phyloP scores from a whole-genome alignment of 1,140 invertebrate genomes.

The Drosophila mojavensis region DNA sequence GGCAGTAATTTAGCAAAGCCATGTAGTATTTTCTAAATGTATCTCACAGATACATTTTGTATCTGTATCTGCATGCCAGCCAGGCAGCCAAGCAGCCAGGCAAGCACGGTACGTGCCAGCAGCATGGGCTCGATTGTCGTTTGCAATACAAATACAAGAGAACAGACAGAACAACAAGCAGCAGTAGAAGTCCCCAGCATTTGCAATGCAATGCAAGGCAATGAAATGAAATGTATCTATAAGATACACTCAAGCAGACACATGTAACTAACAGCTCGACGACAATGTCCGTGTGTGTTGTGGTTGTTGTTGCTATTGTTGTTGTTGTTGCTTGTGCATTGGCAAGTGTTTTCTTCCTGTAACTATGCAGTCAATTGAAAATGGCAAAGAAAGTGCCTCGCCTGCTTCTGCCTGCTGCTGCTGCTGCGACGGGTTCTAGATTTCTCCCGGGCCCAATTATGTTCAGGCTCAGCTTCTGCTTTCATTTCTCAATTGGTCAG shows the following conservation, averaged over 20 bases:
- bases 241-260: slow-evolving; percentile 34
- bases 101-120: slow-evolving; percentile 44
- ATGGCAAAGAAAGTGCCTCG: slow-evolving; percentile 70
- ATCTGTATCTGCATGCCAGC: slow-evolving; percentile 36
- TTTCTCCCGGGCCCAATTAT: slow-evolving; percentile 75
- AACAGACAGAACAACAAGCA: slow-evolving; percentile 10
- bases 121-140: slow-evolving; percentile 68
- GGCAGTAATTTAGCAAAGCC: slow-evolving; percentile 75
- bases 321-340: slow-evolving; percentile 16
- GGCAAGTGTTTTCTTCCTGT: slow-evolving; percentile 55
- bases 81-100: slow-evolving; percentile 1
- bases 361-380: slow-evolving; percentile 76
- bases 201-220: slow-evolving; percentile 56
- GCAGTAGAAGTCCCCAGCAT: slow-evolving; percentile 15
- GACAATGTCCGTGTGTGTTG: slow-evolving; percentile 17
- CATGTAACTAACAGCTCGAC: slow-evolving; percentile 1
- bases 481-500: slow-evolving; percentile 67
- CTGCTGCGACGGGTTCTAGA: slow-evolving; percentile 54
- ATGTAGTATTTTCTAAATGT: slow-evolving; percentile 58
- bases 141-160: slow-evolving; percentile 33
- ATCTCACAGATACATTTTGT: slow-evolving; percentile 29
- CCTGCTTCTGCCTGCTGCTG: slow-evolving; percentile 12
- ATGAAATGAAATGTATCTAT: slow-evolving; percentile 69
- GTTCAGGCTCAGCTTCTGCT: slow-evolving; percentile 28
- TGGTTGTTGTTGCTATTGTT: slow-evolving; percentile 1